Conservation (phyloP, 1,140 invertebrate genomes). For the Bilobella aurantiaca region DNA sequence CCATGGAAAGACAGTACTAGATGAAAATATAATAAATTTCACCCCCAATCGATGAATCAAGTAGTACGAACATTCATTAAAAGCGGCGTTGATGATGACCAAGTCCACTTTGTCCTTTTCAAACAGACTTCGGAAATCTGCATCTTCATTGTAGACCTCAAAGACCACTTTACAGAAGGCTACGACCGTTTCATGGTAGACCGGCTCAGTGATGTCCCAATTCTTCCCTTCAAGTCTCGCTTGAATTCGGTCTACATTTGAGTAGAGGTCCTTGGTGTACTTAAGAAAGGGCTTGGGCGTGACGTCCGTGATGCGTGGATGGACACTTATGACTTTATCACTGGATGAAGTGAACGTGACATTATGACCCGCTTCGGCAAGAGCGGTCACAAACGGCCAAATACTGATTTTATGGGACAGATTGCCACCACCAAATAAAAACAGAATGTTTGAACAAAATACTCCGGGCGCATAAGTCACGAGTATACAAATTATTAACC, state of each 20-base stretch:
- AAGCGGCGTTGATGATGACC: slow-evolving; percentile 8
- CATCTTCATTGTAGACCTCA: not conserved
- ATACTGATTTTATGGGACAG: slow-evolving; percentile 12
- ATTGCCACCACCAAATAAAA: slow-evolving; percentile 19
- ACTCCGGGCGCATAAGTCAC: too few relatives aligned
- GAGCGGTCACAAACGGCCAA: slow-evolving; percentile 14
- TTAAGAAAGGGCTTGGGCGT: not conserved
- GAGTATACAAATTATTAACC: slow-evolving; percentile 3
- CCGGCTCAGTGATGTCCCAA: not conserved
- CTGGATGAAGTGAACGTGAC: slow-evolving; percentile 18
- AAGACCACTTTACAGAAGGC: not conserved
- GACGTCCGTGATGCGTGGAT: slow-evolving; percentile 9
- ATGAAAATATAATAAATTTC: slow-evolving; percentile 5
- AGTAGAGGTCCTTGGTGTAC: not conserved
- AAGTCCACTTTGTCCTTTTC: not conserved
- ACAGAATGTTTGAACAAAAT: slow-evolving; percentile 14
- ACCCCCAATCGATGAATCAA: slow-evolving; percentile 5
- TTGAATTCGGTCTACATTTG: slow-evolving; percentile 12
- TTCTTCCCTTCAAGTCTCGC: not conserved
- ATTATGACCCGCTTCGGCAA: slow-evolving; percentile 19
- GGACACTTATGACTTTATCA: not conserved
- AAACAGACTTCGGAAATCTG: not conserved
- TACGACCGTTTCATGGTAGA: not conserved
- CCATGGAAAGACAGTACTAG: too few relatives aligned
- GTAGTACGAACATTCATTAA: slow-evolving; percentile 13